A percentile compares a stretch with the other conserved stretches of the same genome.
phyloP scores from a whole-genome alignment of 1,140 invertebrate species.

The Pseudachorutes palmiensis region DNA sequence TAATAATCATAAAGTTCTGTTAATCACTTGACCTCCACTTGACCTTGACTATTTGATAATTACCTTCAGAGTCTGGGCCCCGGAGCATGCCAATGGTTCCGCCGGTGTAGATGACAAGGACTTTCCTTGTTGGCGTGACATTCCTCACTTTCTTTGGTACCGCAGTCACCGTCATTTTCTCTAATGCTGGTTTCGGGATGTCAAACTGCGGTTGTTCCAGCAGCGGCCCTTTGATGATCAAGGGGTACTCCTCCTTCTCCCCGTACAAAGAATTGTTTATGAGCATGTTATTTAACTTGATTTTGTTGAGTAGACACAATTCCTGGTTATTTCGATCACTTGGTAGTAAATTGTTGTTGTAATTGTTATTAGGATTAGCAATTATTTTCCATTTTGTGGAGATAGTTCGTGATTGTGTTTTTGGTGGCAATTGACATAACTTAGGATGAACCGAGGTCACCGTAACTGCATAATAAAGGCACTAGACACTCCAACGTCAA shows the following conservation, averaged over 20 bases:
- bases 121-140: constrained; percentile 38
- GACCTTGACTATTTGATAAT: too few species aligned
- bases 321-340: not conserved
- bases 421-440: constrained; percentile 11
- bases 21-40: too few species aligned
- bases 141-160: constrained; percentile 45
- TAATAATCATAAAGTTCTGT: not conserved
- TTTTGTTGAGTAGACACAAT: not conserved
- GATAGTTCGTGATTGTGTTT: constrained; percentile 3
- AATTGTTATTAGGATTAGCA: not conserved
- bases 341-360: too few species aligned
- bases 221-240: too few species aligned
- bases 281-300: not conserved
- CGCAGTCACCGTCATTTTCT: not conserved
- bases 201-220: too few species aligned
- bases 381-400: not conserved
- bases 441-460: not conserved
- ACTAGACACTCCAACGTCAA: not conserved
- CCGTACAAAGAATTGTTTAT: not conserved
- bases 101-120: constrained; percentile 77
- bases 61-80: constrained; percentile 45
- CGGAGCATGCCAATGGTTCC: constrained; percentile 83
- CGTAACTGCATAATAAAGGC: not conserved
- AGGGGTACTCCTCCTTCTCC: too few species aligned
- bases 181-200: not conserved